Evolutionary conservation across 2,113 vertebrate genomes (phyloP), one percentile per base, ranked within the genome.

Genomic region (Apus apus): DNA sequence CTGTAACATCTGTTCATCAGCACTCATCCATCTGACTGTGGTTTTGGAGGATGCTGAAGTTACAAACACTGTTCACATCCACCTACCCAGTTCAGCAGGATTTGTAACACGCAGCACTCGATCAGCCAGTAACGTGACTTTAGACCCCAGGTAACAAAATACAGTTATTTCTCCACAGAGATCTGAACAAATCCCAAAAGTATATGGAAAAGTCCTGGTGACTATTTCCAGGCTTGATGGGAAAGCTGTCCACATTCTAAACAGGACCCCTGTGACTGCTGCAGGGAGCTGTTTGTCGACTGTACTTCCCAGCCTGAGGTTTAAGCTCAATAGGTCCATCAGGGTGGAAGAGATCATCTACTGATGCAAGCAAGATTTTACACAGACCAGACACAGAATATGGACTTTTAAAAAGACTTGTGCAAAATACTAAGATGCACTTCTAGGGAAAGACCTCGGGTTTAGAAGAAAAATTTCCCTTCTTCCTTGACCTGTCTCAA

Each of bases 61-160:
- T 50, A n/a, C 54, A 16, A 27, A 6, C 27, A 8, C 32, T 16
- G 60, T 2, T 72, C 57, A 7, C 6, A 4, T 27, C 34, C 51
- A 27, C 13, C 67, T 2, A 29, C 92, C 26, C 9, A 34, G 11
- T 6, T 57, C 40, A 61, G 65, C 5, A 11, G 56, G 15, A 32
- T 6, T 1, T 14, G 34, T 2, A 12, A 5, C 64, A 38, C 3
- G 0, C 25, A 18, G 66, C 15, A 36, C 67, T 10, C 0, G 0
- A 27, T 5, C 26, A 22, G 36, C 3, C 70, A 18, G 8, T 3
- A 32, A 21, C 65, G 5, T 32, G 2, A 11, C 48, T 45, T 11
- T 0, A 8, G 64, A 83, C 74, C 60, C 53, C 16, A 32, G 48
- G 46, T 1, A 66, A 1, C 43, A 67, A 54, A 88, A 86, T 3